Evolutionary conservation across 2,797 vertebrate genomes (phyloP).

Genomic region (Babyrousa celebensis): DNA sequence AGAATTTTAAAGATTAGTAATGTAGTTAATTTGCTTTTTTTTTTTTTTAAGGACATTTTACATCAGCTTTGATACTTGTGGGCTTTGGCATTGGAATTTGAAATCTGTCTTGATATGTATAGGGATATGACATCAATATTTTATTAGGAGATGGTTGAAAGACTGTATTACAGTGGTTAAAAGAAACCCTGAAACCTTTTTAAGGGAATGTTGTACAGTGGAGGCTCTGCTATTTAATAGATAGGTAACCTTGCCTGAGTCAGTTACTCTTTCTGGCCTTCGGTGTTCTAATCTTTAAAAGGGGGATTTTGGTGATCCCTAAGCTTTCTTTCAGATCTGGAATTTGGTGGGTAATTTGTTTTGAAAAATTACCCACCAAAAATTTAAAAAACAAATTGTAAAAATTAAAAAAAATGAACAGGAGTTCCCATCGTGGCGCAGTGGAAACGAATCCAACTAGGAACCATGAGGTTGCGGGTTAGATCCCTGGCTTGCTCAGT

Average conservation of each 20-base stretch:
- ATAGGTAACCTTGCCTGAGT: neutral
- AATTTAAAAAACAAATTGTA: no score
- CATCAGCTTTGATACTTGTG: neutral
- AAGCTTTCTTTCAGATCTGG: neutral
- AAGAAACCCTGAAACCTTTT: neutral
- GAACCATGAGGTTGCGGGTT: no score
- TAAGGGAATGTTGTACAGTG: neutral
- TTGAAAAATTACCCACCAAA: neutral
- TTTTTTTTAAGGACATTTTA: slow-evolving; percentile 21
- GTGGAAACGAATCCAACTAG: no score
- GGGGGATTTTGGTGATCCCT: slow-evolving; percentile 39
- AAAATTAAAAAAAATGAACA: no score
- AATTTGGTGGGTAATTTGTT: slow-evolving; percentile 40
- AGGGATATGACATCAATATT: neutral
- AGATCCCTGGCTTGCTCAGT: no score
- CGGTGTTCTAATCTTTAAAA: slow-evolving; percentile 39
- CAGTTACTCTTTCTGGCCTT: neutral
- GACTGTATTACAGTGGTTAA: neutral
- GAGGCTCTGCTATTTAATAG: neutral
- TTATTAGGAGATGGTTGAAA: slow-evolving; percentile 40
- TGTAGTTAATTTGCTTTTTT: slow-evolving; percentile 9
- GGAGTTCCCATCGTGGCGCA: no score
- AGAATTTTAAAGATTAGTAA: neutral
- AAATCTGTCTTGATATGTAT: neutral
- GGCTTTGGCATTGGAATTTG: slow-evolving; percentile 55